phyloP scores from a whole-genome alignment of 2,888 invertebrate genomes.

The Syrphus vitripennis region DNA sequence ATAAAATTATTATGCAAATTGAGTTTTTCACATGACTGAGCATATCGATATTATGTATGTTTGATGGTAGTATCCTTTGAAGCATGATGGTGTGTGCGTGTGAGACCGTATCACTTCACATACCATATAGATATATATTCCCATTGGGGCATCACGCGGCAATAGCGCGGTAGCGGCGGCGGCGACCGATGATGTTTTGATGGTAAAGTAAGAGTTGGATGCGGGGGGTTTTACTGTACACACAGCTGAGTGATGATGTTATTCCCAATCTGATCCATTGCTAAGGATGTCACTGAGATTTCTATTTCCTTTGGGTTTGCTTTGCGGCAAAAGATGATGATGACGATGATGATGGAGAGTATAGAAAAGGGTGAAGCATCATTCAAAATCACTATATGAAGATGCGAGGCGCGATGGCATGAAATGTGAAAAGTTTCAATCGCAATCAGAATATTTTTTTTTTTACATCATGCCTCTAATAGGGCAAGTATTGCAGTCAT shows the following conservation, averaged over 20 bases:
- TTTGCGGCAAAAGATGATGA: neutral
- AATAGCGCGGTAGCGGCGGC: neutral
- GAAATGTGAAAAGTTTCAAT: conserved; percentile 25
- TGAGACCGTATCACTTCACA: conserved; percentile 41
- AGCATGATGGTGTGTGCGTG: conserved; percentile 17
- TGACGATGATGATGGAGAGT: neutral
- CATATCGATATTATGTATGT: conserved; percentile 38
- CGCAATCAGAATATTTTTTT: conserved; percentile 7
- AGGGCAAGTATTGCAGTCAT: conserved; percentile 22
- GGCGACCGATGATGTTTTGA: neutral
- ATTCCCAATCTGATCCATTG: conserved; percentile 67
- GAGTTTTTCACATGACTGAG: conserved; percentile 80
- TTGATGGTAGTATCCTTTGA: conserved; percentile 7
- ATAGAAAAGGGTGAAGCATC: neutral
- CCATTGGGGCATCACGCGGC: conserved; percentile 18
- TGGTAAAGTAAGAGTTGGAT: neutral
- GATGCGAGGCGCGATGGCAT: conserved; percentile 5
- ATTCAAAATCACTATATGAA: neutral
- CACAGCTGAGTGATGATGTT: conserved; percentile 67
- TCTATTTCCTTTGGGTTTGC: conserved; percentile 51
- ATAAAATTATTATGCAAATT: conserved; percentile 80
- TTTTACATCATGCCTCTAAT: conserved; percentile 2
- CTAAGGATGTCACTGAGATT: conserved; percentile 67
- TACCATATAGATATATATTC: neutral
- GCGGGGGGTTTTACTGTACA: neutral